Conservation (phyloP, 2,797 vertebrate species). For the Propithecus perrieri region DNA sequence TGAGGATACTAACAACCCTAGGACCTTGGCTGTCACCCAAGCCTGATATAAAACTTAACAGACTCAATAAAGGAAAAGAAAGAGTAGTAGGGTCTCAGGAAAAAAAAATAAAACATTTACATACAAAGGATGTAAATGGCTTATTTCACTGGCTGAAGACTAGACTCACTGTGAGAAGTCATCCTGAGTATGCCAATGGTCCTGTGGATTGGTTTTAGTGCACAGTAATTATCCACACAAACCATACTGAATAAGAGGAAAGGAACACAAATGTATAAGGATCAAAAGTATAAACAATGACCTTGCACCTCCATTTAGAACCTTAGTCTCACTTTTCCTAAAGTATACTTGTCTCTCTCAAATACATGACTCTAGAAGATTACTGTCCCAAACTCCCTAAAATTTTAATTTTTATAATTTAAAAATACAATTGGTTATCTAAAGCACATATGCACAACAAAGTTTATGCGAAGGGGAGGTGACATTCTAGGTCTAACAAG, state of each 20-base stretch:
- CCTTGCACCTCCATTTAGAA: background rate
- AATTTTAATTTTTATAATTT: slow-evolving; percentile 44
- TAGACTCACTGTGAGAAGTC: background rate
- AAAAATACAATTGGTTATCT: slow-evolving; percentile 4
- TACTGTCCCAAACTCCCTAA: background rate
- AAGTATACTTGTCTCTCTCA: background rate
- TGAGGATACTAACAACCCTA: background rate
- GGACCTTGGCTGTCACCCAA: background rate
- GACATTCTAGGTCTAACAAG: background rate
- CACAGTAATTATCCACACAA: slow-evolving; percentile 38
- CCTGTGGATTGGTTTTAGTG: background rate
- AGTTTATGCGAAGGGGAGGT: slow-evolving; percentile 40
- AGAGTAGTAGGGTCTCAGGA: slow-evolving; percentile 8
- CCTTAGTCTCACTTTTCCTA: slow-evolving; percentile 45
- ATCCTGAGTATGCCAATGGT: background rate
- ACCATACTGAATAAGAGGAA: background rate
- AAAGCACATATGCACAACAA: background rate
- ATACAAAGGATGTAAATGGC: background rate
- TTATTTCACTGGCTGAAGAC: background rate
- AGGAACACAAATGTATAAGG: background rate
- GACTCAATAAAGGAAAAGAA: slow-evolving; percentile 34
- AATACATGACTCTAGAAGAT: slow-evolving; percentile 27
- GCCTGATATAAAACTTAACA: slow-evolving; percentile 26
- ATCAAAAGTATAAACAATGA: background rate
- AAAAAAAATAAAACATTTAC: background rate